phyloP scores from a whole-genome alignment of 1,140 invertebrate genomes.

The Drosophila yakuba region DNA sequence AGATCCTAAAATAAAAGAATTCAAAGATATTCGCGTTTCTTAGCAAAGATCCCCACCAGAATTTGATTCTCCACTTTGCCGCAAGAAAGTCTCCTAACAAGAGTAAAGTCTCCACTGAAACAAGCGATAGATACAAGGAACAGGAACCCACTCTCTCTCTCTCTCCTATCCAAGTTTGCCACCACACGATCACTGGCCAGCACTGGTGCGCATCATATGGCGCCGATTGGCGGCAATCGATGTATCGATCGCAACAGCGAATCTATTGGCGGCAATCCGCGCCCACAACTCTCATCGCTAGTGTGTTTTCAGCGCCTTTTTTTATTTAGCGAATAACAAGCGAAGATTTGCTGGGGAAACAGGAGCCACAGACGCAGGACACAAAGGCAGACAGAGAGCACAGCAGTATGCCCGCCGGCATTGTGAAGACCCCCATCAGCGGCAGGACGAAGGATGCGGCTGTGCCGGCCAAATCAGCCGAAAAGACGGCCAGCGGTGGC shows the following conservation, averaged over 20 bases:
- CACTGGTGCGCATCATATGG: background rate
- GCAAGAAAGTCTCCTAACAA: no score
- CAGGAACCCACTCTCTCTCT: no score
- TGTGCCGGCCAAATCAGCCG: constrained; percentile 37
- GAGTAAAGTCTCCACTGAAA: background rate
- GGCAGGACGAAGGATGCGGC: constrained; percentile 36
- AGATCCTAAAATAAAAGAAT: no score
- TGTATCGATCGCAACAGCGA: constrained; percentile 3
- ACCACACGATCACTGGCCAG: background rate
- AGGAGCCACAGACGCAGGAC: background rate
- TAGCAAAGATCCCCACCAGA: background rate
- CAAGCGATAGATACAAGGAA: no score
- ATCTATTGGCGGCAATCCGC: constrained; percentile 31
- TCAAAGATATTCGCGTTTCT: background rate
- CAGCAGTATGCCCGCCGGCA: constrained; percentile 56
- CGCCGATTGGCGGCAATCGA: constrained; percentile 2
- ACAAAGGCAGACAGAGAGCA: background rate
- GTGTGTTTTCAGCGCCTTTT: constrained; percentile 41
- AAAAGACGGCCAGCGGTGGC: constrained; percentile 58
- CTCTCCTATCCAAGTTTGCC: no score
- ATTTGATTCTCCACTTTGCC: background rate
- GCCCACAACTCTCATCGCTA: constrained; percentile 14
- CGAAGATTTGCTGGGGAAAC: constrained; percentile 2
- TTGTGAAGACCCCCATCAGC: constrained; percentile 62
- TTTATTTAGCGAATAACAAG: constrained; percentile 16